Percentiles rank a stretch among this genome's conserved stretches.
phyloP scores from a whole-genome alignment of 2,113 vertebrate genomes.

The Muntiacus muntjak region DNA sequence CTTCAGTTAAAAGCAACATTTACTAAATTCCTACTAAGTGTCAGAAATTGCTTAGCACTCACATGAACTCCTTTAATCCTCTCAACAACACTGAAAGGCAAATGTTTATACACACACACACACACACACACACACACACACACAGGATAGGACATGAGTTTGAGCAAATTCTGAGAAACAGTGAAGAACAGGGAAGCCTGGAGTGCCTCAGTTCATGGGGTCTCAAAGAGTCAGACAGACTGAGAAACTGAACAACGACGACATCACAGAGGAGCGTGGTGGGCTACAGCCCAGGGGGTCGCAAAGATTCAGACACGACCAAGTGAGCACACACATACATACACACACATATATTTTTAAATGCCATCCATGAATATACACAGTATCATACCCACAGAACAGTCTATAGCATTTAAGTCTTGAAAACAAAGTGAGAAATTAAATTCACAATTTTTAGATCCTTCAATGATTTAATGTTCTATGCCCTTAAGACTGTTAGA shows the following conservation, averaged over 20 bases:
- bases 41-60: background rate
- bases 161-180: background rate
- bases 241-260: background rate
- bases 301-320: background rate
- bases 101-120: background rate
- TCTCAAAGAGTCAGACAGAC: background rate
- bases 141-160: background rate
- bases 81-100: background rate
- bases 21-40: background rate
- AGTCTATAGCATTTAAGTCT: background rate
- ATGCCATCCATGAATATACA: constrained; percentile 16
- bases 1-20: constrained; percentile 1
- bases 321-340: background rate
- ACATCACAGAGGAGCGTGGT: background rate
- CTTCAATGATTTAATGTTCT: constrained; percentile 11
- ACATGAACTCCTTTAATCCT: background rate
- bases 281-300: background rate
- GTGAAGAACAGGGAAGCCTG: background rate
- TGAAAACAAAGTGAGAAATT: background rate
- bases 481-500: background rate
- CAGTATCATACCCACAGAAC: background rate
- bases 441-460: background rate
- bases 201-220: background rate
- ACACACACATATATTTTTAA: constrained; percentile 10
- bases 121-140: background rate